phyloP scores from a whole-genome alignment of 2,888 invertebrate genomes.

The Thalpophila matura region DNA sequence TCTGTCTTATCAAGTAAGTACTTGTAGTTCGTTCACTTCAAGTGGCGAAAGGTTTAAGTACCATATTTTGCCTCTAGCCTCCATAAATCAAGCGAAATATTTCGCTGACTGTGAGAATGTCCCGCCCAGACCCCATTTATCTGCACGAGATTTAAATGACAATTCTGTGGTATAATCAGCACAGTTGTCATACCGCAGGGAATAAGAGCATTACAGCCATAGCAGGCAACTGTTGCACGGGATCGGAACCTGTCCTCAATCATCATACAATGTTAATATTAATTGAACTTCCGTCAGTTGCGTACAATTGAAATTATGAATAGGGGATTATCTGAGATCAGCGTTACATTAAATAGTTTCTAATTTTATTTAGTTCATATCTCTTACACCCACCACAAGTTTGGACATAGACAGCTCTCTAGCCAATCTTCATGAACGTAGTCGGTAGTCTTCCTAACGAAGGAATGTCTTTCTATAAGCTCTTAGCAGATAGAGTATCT shows the following conservation, averaged over 20 bases:
- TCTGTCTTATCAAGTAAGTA: no score
- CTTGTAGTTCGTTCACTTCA: neutral
- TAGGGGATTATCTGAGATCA: constrained; percentile 2
- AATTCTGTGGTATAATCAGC: constrained; percentile 54
- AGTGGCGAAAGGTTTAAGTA: neutral
- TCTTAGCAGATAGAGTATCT: no score
- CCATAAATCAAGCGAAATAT: constrained; percentile 46
- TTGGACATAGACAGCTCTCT: neutral
- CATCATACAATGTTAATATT: constrained; percentile 36
- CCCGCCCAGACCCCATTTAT: constrained; percentile 32
- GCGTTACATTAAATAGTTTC: neutral
- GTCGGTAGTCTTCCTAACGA: no score
- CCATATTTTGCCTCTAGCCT: neutral
- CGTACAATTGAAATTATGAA: constrained; percentile 23
- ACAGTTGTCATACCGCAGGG: constrained; percentile 37
- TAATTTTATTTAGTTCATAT: neutral
- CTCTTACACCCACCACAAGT: neutral
- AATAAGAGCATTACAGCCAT: constrained; percentile 44
- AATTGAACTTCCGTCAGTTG: constrained; percentile 29
- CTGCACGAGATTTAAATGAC: constrained; percentile 49
- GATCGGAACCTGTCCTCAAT: constrained; percentile 37
- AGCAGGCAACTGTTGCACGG: constrained; percentile 10
- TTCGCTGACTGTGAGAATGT: constrained; percentile 45
- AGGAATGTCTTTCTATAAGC: no score
- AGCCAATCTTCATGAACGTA: no score